Base-by-base conservation (phyloP, 2,797 vertebrate genomes). In the Danio choprae region DNA sequence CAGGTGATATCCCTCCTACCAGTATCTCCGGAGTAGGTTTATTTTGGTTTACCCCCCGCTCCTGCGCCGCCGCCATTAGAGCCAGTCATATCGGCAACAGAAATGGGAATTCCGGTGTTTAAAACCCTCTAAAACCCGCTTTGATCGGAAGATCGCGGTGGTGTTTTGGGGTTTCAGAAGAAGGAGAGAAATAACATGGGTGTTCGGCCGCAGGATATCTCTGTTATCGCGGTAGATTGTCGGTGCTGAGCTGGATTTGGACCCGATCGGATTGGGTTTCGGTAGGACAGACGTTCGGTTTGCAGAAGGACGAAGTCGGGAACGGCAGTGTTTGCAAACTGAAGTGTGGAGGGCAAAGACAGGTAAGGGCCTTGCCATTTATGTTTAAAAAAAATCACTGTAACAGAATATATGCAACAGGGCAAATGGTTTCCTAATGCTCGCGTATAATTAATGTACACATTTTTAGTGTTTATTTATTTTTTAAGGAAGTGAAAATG, bases 11-110 rank as follows among this genome's bases (percentile, higher is more conserved):
- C 81, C 85, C 85, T 83, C 83, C 85, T 77, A 82, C 81, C 79
- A 84, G 85, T 76, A 84, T 86, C 83, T 86, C 74, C 70, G 81
- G 81, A 46, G 90, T 89, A 85, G 91, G 91, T 94, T 93, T 95
- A 93, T 93, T 94, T 94, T 93, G 92, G 92, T 93, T 89, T 84
- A 84, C 89, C 87, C 92, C 88, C 92, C 87, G 92, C 93, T 88
- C 91, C 86, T 43, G 86, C 87, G 89, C 87, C 92, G 92, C 90
- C 93, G 94, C 93, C 94, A 95, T 94, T 95, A 92, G 90, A 91
- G 89, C 86, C 74, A 87, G 70, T 87, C 84, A 84, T 79, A 85
- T 90, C 70, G 87, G 85, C 87, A 87, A 87, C 90, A 86, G 89
- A 87, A 79, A 84, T 86, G 83, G 79, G 86, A 77, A 86, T 87